Evolutionary conservation across 1,140 invertebrate genomes (phyloP).

Genomic region (Hylaeus volcanicus): DNA sequence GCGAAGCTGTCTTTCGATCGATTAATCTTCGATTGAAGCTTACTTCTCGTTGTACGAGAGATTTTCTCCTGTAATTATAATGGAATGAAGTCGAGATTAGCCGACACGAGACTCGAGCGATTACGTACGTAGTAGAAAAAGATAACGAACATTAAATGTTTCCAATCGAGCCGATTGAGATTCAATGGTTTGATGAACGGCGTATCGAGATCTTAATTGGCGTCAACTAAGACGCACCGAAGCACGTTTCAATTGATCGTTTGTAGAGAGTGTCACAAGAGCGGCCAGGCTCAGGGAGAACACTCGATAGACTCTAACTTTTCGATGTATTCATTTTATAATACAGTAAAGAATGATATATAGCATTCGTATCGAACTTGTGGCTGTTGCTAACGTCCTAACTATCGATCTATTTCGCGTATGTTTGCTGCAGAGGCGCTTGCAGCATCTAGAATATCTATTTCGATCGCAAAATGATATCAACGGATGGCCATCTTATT

Average conservation of each 20-base stretch:
- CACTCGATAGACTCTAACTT: too few species aligned
- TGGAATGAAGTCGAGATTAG: neutral
- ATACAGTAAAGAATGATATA: too few species aligned
- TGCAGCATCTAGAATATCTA: too few species aligned
- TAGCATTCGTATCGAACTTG: too few species aligned
- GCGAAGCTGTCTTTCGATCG: neutral
- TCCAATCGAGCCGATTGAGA: slow-evolving; percentile 12
- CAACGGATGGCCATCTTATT: too few species aligned
- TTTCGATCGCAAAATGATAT: too few species aligned
- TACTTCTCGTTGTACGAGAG: neutral
- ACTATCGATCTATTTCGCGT: too few species aligned
- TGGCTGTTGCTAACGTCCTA: too few species aligned
- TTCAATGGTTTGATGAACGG: slow-evolving; percentile 14
- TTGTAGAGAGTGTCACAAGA: neutral
- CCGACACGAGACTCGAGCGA: neutral
- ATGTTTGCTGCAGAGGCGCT: too few species aligned
- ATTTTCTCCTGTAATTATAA: neutral
- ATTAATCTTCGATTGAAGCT: neutral
- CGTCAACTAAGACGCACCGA: slow-evolving; percentile 1
- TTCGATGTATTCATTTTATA: too few species aligned
- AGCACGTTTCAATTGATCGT: neutral
- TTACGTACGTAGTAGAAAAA: neutral
- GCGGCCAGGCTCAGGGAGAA: too few species aligned
- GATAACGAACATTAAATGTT: slow-evolving; percentile 12
- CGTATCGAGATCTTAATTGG: slow-evolving; percentile 20